phyloP scores from a whole-genome alignment of 2,797 vertebrate species.

The Anomalospiza imberbis region DNA sequence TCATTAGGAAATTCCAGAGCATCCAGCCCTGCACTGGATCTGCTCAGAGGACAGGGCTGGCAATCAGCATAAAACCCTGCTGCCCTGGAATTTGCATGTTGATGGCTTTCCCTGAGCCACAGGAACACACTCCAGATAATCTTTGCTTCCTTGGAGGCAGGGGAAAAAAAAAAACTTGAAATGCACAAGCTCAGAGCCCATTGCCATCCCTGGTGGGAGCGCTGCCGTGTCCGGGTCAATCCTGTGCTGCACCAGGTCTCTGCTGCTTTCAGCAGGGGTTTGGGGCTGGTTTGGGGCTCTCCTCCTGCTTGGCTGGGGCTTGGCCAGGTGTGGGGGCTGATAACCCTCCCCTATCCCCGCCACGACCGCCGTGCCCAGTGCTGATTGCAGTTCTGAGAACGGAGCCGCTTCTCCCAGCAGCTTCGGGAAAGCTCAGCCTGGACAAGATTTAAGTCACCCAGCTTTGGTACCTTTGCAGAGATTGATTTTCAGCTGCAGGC shows the following conservation, averaged over 20 bases:
- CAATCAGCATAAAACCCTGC: background rate
- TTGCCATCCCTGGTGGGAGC: background rate
- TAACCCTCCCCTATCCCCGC: background rate
- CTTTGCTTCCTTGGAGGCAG: background rate
- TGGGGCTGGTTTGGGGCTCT: background rate
- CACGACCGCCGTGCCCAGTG: background rate
- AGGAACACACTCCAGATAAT: background rate
- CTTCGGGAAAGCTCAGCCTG: background rate
- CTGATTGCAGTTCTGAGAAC: background rate
- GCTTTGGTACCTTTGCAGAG: background rate
- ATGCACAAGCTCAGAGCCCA: background rate
- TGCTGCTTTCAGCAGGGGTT: background rate
- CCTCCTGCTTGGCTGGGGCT: background rate
- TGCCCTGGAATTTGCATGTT: background rate
- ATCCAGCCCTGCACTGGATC: background rate
- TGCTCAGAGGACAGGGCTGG: background rate
- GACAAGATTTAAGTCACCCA: background rate
- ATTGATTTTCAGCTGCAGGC: background rate
- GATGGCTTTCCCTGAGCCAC: background rate
- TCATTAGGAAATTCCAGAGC: background rate
- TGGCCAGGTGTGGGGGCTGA: background rate
- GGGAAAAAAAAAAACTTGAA: background rate
- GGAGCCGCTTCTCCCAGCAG: background rate
- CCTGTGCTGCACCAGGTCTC: background rate
- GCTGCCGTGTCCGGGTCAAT: fast-evolving